Evolutionary conservation across 35 echinoderm and acorn worm species (phyloP).

Genomic region (Lytechinus variegatus): DNA sequence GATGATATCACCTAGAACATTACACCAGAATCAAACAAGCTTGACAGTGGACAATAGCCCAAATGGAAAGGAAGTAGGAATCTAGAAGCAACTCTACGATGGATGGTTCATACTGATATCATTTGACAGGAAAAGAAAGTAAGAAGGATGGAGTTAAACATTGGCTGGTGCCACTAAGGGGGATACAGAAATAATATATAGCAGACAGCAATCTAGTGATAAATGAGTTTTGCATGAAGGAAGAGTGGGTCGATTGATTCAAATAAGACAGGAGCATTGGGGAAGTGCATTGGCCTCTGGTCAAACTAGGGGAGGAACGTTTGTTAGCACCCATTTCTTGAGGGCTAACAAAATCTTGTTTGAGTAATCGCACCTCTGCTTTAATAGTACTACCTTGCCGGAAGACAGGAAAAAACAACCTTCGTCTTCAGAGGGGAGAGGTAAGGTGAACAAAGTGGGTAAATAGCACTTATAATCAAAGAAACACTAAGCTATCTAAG

Average conservation of each 20-base stretch:
- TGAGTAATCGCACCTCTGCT: neutral
- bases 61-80: neutral
- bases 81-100: neutral
- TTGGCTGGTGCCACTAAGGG: neutral
- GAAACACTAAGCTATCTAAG: too few species aligned
- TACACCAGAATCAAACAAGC: neutral
- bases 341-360: neutral
- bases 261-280: neutral
- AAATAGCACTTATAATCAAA: too few species aligned
- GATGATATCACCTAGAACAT: neutral
- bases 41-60: neutral
- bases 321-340: constrained; percentile 18
- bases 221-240: constrained; percentile 19
- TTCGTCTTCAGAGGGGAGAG: neutral
- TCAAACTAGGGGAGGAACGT: neutral
- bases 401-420: neutral
- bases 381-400: neutral
- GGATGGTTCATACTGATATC: neutral
- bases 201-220: neutral
- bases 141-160: neutral
- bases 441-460: neutral
- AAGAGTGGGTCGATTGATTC: neutral
- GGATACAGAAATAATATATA: neutral
- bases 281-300: constrained; percentile 15
- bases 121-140: neutral